Percentiles rank a stretch among this genome's conserved stretches.
Conservation (phyloP, 2,888 invertebrate genomes). For the Monochamus alternatus region DNA sequence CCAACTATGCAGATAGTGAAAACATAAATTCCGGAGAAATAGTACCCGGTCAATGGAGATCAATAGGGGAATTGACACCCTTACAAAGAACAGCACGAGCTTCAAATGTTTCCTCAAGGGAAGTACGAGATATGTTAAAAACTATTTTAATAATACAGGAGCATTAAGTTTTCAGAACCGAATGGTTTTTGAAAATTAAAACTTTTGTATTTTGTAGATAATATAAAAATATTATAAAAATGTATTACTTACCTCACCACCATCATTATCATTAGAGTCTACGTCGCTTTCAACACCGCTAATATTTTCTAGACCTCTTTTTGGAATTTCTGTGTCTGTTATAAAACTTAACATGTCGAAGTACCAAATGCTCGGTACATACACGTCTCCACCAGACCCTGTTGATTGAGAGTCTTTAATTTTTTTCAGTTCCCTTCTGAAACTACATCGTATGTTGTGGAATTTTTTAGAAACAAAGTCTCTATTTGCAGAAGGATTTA, state of each 20-base stretch:
- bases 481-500: background rate
- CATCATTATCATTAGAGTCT: background rate
- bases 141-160: background rate
- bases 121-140: background rate
- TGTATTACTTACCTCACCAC: background rate
- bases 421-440: constrained; percentile 2
- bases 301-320: background rate
- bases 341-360: background rate
- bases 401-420: background rate
- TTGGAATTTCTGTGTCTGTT: constrained; percentile 3
- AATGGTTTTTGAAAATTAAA: background rate
- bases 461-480: background rate
- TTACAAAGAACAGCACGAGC: no score
- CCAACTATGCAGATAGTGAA: background rate
- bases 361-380: background rate
- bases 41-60: constrained; percentile 4
- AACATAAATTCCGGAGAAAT: background rate
- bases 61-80: no score
- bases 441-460: background rate
- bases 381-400: background rate
- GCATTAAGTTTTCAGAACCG: no score
- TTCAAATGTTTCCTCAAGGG: background rate
- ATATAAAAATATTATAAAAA: background rate
- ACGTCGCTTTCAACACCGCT: background rate
- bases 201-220: background rate